Base-by-base conservation (phyloP, 2,888 invertebrate genomes). In the Dryobota labecula region DNA sequence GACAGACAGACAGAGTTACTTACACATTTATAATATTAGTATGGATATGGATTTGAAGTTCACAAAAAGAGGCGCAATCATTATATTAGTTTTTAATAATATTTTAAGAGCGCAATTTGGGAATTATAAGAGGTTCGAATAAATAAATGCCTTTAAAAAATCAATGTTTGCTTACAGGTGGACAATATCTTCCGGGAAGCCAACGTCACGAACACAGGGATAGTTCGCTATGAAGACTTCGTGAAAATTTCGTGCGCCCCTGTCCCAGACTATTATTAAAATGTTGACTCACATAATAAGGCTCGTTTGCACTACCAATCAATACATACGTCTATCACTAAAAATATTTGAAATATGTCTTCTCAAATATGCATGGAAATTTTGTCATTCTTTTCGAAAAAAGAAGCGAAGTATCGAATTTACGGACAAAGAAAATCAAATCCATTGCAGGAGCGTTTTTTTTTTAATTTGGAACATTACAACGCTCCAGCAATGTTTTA, bases 101-200 rank as follows among this genome's bases (percentile, higher is more conserved):
- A 53, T 53, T 53, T 27, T 27, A 27, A 8, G 1, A 27, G 15
- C 7, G 13, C 33, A 13, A 33, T n/a, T 33, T n/a, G 7, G 13
- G 7, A 33, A 33, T 33, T 33, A 30, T 20, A 9, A 30, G 20
- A 20, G 18, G 9, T 20, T 20, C 20, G 6, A 54, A 20, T n/a
- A 56, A n/a, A n/a, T 8, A n/a, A 2, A 18, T 18, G 36, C 6
- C 38, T 24, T 36, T 18, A 41, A 43, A 20, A 27, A 13, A 20
- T 27, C 3, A 2, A 43, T 60, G 0, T 74, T 36, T 51, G 9
- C 73, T 89, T 87, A 0, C 91, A 97, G 97, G 97, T 99, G 58
- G 99, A 99, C 89, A 98, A 98, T 81, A 98, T 99, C 79, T 99
- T 98, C 89, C 96, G 99, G 0, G 99, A 99, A 91, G 98, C 99